These are phyloP conservation scores for Oncopeltus fasciatus DNA, from an alignment of 1,140 invertebrate species.

Conservation along the genomic window DNA sequence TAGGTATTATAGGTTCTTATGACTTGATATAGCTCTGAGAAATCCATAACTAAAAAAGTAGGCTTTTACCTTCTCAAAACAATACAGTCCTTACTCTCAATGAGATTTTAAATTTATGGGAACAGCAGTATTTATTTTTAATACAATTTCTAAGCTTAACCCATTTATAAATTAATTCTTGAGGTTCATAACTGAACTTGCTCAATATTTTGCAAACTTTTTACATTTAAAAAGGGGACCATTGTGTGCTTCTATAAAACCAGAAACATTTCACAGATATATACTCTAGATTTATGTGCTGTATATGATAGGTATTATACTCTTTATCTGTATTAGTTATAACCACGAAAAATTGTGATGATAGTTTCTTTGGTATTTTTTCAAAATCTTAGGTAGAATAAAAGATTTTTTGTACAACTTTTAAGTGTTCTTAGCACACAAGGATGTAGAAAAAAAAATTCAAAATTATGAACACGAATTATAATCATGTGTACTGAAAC, in stretches of 20 bases:
- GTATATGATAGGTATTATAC: neutral
- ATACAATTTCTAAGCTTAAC: too few relatives aligned
- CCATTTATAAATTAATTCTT: too few relatives aligned
- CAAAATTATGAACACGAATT: slow-evolving; percentile 5
- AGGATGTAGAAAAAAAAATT: neutral
- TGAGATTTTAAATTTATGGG: neutral
- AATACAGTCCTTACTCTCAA: neutral
- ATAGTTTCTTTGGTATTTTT: slow-evolving; percentile 11
- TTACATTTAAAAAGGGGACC: neutral
- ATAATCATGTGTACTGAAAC: slow-evolving; percentile 3
- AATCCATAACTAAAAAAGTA: neutral
- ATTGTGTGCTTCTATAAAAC: neutral
- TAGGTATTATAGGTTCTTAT: neutral
- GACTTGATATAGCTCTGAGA: neutral
- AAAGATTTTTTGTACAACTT: neutral
- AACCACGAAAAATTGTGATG: neutral
- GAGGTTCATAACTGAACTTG: neutral
- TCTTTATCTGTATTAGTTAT: neutral
- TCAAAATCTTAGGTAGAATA: slow-evolving; percentile 8
- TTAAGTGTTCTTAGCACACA: slow-evolving; percentile 8
- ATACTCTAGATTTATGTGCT: neutral
- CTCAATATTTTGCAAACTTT: neutral
- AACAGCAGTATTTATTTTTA: neutral
- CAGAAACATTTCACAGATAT: slow-evolving; percentile 2
- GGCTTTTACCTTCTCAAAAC: neutral